Conservation (phyloP, 2,113 vertebrate genomes). For the Dolichotis patagonum region DNA sequence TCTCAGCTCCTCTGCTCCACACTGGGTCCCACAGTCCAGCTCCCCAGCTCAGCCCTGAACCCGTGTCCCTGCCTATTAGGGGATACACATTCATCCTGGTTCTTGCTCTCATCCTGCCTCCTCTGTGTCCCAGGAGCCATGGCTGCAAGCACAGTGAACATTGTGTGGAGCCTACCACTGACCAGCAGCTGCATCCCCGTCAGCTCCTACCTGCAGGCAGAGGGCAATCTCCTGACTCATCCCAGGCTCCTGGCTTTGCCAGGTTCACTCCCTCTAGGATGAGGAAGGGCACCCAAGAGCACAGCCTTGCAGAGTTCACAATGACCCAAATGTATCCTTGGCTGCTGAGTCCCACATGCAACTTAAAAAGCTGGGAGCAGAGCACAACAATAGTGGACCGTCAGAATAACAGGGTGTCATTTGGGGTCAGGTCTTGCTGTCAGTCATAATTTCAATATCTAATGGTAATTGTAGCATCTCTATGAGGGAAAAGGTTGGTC, state of each 20-base stretch:
- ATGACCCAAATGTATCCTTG: background rate
- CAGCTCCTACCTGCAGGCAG: rapidly evolving
- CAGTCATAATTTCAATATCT: background rate
- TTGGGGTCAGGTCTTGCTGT: background rate
- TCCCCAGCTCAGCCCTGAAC: background rate
- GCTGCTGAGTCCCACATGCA: background rate
- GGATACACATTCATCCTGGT: background rate
- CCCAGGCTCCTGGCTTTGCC: background rate
- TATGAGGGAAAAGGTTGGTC: background rate
- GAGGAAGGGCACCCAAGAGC: background rate
- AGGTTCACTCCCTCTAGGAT: background rate
- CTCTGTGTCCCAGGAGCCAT: background rate
- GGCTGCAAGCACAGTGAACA: background rate
- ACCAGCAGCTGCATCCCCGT: background rate
- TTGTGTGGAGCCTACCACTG: background rate
- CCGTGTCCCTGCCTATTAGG: rapidly evolving
- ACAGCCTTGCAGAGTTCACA: background rate
- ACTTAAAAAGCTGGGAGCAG: background rate
- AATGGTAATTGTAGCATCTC: background rate
- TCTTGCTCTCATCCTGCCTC: too few species aligned
- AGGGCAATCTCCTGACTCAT: background rate
- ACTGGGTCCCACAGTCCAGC: background rate
- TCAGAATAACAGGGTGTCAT: background rate
- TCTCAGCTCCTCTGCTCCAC: background rate
- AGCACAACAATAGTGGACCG: background rate